Evolutionary conservation across 2,888 invertebrate species (phyloP).

Genomic region (Tetranychus truncatus): DNA sequence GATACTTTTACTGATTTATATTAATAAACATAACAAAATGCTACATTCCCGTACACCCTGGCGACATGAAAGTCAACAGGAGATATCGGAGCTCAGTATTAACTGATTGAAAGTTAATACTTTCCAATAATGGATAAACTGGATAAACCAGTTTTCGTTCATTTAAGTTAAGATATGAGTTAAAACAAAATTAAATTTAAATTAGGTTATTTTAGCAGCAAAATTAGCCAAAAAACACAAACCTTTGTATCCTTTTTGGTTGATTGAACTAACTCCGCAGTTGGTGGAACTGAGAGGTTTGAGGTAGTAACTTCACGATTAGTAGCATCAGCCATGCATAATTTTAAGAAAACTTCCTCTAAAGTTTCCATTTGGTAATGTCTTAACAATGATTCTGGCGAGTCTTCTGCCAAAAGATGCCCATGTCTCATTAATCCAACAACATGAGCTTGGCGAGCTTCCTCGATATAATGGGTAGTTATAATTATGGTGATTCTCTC

Average conservation of each 20-base stretch:
- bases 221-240: not conserved
- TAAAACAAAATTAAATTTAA: not conserved
- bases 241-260: slow-evolving; percentile 7
- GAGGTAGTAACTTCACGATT: not conserved
- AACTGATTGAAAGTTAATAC: not conserved
- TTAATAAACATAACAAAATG: not conserved
- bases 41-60: not conserved
- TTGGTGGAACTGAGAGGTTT: not conserved
- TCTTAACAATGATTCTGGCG: slow-evolving; percentile 50
- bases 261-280: not conserved
- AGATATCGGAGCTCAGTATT: not conserved
- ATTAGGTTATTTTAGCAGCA: not conserved
- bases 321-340: slow-evolving; percentile 36
- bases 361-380: slow-evolving; percentile 37
- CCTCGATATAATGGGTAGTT: slow-evolving; percentile 83
- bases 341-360: slow-evolving; percentile 78
- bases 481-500: slow-evolving; percentile 34
- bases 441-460: slow-evolving; percentile 42
- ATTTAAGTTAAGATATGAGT: not conserved
- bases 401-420: slow-evolving; percentile 69
- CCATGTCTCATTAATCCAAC: slow-evolving; percentile 89
- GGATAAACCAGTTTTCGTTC: not conserved
- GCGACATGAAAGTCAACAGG: not conserved
- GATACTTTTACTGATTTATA: not conserved
- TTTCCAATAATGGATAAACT: not conserved